Evolutionary conservation across 2,888 invertebrate genomes (phyloP).

Genomic region (Mythimna ferrago): DNA sequence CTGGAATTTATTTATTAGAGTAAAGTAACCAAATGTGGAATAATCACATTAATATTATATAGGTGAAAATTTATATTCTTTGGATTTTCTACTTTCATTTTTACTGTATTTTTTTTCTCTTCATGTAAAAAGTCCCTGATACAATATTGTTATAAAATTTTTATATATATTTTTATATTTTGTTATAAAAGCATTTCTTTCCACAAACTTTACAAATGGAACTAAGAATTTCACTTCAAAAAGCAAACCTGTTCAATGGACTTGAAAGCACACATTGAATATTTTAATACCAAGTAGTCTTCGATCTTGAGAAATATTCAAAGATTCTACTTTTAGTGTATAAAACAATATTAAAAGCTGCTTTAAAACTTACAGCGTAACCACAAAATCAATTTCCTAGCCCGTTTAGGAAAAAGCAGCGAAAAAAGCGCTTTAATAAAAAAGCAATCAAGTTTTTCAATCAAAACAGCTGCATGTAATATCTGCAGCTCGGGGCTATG

Average conservation of each 20-base stretch:
- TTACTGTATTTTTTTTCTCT: too few relatives aligned
- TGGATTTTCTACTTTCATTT: too few relatives aligned
- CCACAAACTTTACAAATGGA: conserved; percentile 9
- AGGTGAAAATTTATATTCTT: too few relatives aligned
- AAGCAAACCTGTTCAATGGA: conserved; percentile 26
- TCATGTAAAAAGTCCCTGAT: too few relatives aligned
- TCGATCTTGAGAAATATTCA: conserved; percentile 11
- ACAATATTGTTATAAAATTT: too few relatives aligned
- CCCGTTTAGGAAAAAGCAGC: conserved; percentile 35
- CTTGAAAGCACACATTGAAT: conserved; percentile 42
- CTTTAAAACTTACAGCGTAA: conserved; percentile 25
- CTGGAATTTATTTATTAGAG: too few relatives aligned
- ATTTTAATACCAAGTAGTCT: conserved; percentile 45
- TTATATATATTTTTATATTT: too few relatives aligned
- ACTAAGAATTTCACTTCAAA: conserved; percentile 12
- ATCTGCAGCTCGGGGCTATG: conserved; percentile 49
- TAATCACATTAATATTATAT: too few relatives aligned
- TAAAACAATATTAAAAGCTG: conserved; percentile 27
- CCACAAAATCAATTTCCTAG: conserved; percentile 50
- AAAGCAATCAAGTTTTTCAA: conserved; percentile 63
- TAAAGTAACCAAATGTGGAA: too few relatives aligned
- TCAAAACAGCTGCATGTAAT: conserved; percentile 62
- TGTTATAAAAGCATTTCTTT: background rate
- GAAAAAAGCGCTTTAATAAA: conserved; percentile 53
- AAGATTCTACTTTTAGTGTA: background rate